A percentile compares a stretch with the other conserved stretches of the same genome.
Evolutionary conservation across 2,888 invertebrate genomes (phyloP).

Genomic region (Noctua fimbriata): DNA sequence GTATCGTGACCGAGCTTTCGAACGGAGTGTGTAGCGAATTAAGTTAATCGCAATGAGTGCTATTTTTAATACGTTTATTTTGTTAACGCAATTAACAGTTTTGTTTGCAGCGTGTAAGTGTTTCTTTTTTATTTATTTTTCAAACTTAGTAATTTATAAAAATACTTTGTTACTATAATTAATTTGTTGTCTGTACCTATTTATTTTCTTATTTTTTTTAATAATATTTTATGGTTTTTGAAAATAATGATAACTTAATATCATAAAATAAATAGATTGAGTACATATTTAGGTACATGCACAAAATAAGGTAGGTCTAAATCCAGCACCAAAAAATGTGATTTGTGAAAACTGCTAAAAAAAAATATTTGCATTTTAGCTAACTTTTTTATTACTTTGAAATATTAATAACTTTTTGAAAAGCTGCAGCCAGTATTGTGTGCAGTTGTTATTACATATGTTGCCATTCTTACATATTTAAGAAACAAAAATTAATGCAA

Average conservation of each 20-base stretch:
- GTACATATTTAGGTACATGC: too few relatives aligned
- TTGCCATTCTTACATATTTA: not conserved
- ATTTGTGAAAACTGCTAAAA: not conserved
- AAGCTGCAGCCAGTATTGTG: not conserved
- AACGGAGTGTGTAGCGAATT: constrained; percentile 58
- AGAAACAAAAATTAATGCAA: not conserved
- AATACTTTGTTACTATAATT: not conserved
- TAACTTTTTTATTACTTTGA: not conserved
- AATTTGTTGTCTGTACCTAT: not conserved
- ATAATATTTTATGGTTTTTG: not conserved
- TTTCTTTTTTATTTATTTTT: constrained; percentile 23
- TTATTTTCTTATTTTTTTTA: not conserved
- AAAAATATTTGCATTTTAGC: not conserved
- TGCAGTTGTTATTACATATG: not conserved
- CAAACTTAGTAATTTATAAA: not conserved
- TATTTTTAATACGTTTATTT: constrained; percentile 63
- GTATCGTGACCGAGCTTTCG: constrained; percentile 70
- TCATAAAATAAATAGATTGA: not conserved
- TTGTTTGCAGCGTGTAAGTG: constrained; percentile 75
- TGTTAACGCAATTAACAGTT: constrained; percentile 67
- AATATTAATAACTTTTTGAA: not conserved
- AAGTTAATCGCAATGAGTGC: constrained; percentile 69
- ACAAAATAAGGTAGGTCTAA: not conserved
- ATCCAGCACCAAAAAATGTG: not conserved
- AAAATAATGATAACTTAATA: not conserved